Evolutionary conservation across 2,797 vertebrate genomes (phyloP), one percentile per base, ranked within the genome.

Genomic region (Hipposideros larvatus): DNA sequence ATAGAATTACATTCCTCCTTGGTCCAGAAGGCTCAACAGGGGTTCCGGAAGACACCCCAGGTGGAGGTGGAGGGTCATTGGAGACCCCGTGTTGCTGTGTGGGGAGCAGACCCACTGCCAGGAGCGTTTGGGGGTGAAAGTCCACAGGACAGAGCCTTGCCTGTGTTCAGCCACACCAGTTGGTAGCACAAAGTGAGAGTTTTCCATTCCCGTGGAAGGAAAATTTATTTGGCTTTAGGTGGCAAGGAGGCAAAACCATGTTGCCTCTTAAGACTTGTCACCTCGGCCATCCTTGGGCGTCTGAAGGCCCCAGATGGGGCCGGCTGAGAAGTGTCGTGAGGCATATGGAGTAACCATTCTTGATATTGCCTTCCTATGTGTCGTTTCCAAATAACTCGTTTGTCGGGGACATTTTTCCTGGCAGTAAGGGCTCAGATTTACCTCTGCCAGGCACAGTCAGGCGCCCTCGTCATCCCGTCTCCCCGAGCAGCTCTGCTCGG

Each of bases 341-440:
- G 18, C 0, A 0, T 0, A 3, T 0, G 34, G 14, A 37, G 10
- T 2, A 5, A 1, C 94, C 15, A 0, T 1, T 46, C 34, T 65
- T 37, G 3, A 5, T 0, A 0, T 4, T 6, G 28, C 34, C 28
- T n/a, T 37, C 80, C 68, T 24, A 0, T 1, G 1, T 41, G 15
- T 22, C 57, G 0, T 11, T 26, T 48, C n/a, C 65, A 13, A 2
- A 31, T 31, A 6, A 19, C 73, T 3, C 18, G 16, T 3, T 7
- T 3, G 16, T 5, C 0, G 0, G 51, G 24, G 1, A 0, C 51
- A 0, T n/a, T 51, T 43, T 37, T 31, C 7, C 19, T 53, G 86
- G 16, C 92, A 22, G 0, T 24, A 3, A 24, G n/a, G 24, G 5
- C 31, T 11, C 28, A 48, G 61, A 11, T n/a, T 11, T 8, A 1